phyloP scores from a whole-genome alignment of 2,113 vertebrate species.

The Physeter macrocephalus region DNA sequence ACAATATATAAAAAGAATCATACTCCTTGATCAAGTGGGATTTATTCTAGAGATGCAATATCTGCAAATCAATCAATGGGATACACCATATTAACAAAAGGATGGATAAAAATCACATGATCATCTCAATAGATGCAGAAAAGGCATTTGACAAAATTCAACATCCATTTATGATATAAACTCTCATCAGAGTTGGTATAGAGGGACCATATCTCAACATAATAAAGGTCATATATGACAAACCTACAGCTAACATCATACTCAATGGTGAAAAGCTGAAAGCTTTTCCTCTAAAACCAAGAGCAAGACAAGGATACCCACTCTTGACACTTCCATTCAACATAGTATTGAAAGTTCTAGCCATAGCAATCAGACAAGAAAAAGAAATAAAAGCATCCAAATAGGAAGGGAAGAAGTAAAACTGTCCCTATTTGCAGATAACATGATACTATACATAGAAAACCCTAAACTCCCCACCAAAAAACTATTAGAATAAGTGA shows the following conservation, averaged over 20 bases:
- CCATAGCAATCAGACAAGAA: not conserved
- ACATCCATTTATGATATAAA: not conserved
- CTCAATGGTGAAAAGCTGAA: not conserved
- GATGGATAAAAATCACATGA: not conserved
- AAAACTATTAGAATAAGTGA: not conserved
- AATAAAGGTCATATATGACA: not conserved
- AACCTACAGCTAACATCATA: not conserved
- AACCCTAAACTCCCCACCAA: not conserved
- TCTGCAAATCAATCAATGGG: not conserved
- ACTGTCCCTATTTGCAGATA: not conserved
- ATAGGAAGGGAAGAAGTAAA: not conserved
- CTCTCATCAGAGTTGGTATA: not conserved
- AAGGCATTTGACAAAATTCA: not conserved
- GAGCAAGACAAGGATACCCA: not conserved
- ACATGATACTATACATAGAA: not conserved
- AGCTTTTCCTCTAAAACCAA: not conserved
- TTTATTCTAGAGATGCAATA: not conserved
- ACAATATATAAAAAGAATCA: not conserved
- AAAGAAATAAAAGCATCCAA: not conserved
- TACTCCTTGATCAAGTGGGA: not conserved
- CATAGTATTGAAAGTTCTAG: not conserved
- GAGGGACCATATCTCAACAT: not conserved
- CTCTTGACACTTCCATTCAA: not conserved
- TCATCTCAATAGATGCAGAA: not conserved
- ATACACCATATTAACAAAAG: not conserved